Conservation (phyloP, 2,113 vertebrate species). For the Paramormyrops kingsleyae region DNA sequence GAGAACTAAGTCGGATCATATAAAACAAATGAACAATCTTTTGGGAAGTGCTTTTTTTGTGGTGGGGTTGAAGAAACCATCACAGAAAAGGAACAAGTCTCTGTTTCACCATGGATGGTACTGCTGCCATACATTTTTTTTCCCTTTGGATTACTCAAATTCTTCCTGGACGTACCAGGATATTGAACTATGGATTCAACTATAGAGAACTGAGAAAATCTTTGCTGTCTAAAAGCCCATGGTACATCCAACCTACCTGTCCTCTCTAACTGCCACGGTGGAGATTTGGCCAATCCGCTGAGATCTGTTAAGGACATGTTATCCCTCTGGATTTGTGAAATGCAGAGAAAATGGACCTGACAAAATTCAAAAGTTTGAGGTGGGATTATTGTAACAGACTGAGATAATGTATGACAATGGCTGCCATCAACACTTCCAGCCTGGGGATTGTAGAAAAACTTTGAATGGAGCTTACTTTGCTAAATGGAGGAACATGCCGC, state of each 20-base stretch:
- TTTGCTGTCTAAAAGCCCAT: background rate
- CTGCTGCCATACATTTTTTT: constrained; percentile 38
- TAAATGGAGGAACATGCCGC: background rate
- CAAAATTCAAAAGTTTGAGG: background rate
- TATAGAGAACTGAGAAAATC: background rate
- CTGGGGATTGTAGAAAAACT: constrained; percentile 1
- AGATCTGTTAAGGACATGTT: background rate
- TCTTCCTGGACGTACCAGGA: constrained; percentile 32
- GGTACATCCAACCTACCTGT: background rate
- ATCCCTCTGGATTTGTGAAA: constrained; percentile 15
- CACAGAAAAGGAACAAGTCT: background rate
- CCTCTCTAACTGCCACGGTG: background rate
- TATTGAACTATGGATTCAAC: constrained; percentile 27
- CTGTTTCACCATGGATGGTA: background rate
- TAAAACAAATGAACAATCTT: constrained; percentile 28
- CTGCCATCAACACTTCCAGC: background rate
- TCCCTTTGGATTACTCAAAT: constrained; percentile 49
- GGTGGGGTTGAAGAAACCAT: constrained; percentile 37
- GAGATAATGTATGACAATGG: background rate
- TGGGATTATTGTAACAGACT: constrained; percentile 10
- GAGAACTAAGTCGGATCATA: constrained; percentile 53
- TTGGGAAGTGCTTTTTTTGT: constrained; percentile 40
- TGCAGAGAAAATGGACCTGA: background rate
- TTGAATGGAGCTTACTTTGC: background rate
- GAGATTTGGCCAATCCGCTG: background rate